Evolutionary conservation across 2,797 vertebrate genomes (phyloP).

Genomic region (Microchirus variegatus): DNA sequence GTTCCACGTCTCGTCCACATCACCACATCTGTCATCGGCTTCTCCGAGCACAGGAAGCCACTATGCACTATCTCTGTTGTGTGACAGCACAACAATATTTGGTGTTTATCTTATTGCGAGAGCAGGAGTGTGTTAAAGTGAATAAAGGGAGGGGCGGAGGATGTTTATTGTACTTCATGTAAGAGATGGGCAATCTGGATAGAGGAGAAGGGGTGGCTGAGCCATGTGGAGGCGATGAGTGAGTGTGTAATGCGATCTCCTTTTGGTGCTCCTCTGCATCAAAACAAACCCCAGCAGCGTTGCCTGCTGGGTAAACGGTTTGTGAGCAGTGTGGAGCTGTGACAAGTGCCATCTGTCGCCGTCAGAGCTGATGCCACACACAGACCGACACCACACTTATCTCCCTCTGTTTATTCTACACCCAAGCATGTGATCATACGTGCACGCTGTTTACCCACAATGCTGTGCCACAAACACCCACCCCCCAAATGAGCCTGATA

Average conservation of each 20-base stretch:
- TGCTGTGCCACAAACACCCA: conserved; percentile 16
- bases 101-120: conserved; percentile 47
- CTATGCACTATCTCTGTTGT: conserved; percentile 40
- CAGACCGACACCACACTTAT: conserved; percentile 57
- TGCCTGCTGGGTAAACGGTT: conserved; percentile 83
- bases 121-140: conserved; percentile 47
- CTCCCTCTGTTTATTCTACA: conserved; percentile 24
- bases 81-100: conserved; percentile 42
- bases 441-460: conserved; percentile 27
- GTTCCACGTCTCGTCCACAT: conserved; percentile 49
- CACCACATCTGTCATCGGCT: conserved; percentile 70
- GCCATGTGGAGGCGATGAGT: conserved; percentile 59
- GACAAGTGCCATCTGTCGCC: conserved; percentile 80
- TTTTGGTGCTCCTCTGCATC: conserved; percentile 80
- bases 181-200: conserved; percentile 54
- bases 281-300: conserved; percentile 79
- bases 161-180: conserved; percentile 63
- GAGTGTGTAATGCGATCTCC: conserved; percentile 79
- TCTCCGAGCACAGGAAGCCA: conserved; percentile 63
- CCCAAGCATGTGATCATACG: conserved; percentile 6
- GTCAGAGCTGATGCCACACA: conserved; percentile 65
- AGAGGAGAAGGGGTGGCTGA: conserved; percentile 10
- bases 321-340: conserved; percentile 66
- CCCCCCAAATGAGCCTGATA: conserved; percentile 52
- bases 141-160: conserved; percentile 30